Evolutionary conservation across 2,113 vertebrate species (phyloP).

Genomic region (Pitta sordida): DNA sequence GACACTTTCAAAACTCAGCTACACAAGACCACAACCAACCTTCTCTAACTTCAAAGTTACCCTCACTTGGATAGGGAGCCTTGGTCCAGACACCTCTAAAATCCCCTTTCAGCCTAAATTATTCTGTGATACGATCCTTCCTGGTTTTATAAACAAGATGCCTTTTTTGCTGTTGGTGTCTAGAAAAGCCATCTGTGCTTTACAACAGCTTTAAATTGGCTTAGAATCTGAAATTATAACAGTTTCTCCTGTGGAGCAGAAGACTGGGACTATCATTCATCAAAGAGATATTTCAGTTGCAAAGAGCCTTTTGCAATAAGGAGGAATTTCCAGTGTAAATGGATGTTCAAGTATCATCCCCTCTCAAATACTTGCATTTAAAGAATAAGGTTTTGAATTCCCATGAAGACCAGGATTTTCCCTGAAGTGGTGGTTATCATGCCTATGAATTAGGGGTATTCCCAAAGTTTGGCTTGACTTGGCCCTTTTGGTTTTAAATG

Average conservation of each 20-base stretch:
- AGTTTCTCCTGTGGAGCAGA: not conserved
- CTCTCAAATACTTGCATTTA: not conserved
- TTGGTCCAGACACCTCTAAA: not conserved
- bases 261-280: not conserved
- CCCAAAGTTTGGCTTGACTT: not conserved
- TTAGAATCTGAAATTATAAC: not conserved
- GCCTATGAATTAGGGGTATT: not conserved
- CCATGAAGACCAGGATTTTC: not conserved
- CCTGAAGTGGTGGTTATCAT: not conserved
- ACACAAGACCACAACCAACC: not conserved
- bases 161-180: not conserved
- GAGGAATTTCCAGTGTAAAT: not conserved
- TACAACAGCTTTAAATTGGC: not conserved
- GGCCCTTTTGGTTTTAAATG: not conserved
- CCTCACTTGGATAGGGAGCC: not conserved
- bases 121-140: not conserved
- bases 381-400: not conserved
- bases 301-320: not conserved
- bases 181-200: conserved; percentile 23
- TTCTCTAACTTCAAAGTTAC: not conserved
- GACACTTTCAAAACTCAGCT: not conserved
- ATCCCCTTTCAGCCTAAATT: not conserved
- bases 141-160: not conserved
- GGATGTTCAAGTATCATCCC: not conserved
- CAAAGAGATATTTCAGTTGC: not conserved